These are phyloP conservation scores for Aurelia sp. DNA, from an alignment of 30 jellyfish, hydroid and myxozoan genomes.

Conservation along the genomic window DNA sequence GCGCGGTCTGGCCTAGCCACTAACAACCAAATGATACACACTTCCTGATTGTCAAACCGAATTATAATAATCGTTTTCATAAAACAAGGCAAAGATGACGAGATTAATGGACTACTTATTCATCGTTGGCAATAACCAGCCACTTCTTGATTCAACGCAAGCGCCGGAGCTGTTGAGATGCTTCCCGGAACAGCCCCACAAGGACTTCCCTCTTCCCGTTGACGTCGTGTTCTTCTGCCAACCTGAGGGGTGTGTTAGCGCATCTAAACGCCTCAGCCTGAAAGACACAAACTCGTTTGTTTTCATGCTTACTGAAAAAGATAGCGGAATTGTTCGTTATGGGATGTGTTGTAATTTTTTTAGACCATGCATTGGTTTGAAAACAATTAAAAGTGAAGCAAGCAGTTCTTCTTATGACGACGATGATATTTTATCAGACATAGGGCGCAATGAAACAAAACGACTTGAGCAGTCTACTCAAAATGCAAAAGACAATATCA, in stretches of 20 bases:
- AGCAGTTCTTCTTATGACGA: not conserved
- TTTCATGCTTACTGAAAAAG: constrained; percentile 89
- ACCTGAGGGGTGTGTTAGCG: constrained; percentile 96
- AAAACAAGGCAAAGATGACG: constrained; percentile 43
- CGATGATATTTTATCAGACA: not conserved
- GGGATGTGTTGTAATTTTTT: constrained; percentile 93
- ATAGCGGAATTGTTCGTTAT: constrained; percentile 88
- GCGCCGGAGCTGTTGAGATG: constrained; percentile 88
- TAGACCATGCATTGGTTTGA: constrained; percentile 83
- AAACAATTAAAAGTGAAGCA: constrained; percentile 4
- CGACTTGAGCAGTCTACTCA: not conserved
- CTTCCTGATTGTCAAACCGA: no score
- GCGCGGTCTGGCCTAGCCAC: no score
- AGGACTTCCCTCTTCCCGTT: constrained; percentile 89
- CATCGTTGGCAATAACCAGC: constrained; percentile 81
- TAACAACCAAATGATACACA: no score
- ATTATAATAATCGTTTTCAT: not conserved
- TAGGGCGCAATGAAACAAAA: not conserved
- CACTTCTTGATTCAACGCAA: constrained; percentile 83
- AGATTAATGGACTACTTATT: constrained; percentile 81
- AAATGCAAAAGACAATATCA: constrained; percentile 7
- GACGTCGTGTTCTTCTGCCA: constrained; percentile 95
- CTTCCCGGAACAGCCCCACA: constrained; percentile 73
- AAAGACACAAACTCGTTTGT: constrained; percentile 89
- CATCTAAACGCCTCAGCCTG: constrained; percentile 82